These are phyloP conservation scores for Phymorhynchus buccinoides DNA, from an alignment of 1,140 invertebrate species.

Conservation along the genomic window DNA sequence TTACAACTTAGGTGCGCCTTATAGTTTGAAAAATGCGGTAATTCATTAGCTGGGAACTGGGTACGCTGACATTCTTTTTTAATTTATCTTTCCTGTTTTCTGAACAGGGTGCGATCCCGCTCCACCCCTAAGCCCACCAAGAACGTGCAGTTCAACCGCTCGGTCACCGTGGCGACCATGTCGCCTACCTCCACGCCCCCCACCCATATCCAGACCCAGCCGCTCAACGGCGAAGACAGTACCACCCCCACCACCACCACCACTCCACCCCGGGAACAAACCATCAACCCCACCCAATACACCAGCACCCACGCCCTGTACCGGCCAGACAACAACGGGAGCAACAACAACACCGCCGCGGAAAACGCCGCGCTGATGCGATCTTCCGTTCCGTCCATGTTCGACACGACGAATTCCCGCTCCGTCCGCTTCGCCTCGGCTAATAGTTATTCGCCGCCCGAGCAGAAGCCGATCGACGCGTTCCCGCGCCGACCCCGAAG, in stretches of 20 bases:
- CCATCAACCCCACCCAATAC: slow-evolving; percentile 56
- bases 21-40: background rate
- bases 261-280: background rate
- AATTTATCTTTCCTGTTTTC: background rate
- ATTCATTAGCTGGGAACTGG: too few species aligned
- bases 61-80: too few species aligned
- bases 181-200: slow-evolving; percentile 51
- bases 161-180: slow-evolving; percentile 58
- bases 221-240: slow-evolving; percentile 6
- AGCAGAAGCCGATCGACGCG: background rate
- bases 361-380: background rate
- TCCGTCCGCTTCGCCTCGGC: slow-evolving; percentile 3
- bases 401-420: slow-evolving; percentile 30
- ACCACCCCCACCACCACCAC: background rate
- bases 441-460: too few species aligned
- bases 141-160: slow-evolving; percentile 66
- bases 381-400: slow-evolving; percentile 39
- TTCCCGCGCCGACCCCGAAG: background rate
- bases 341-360: background rate
- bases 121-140: slow-evolving; percentile 51
- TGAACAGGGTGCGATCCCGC: slow-evolving; percentile 23
- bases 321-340: slow-evolving; percentile 50
- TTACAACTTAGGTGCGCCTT: too few species aligned
- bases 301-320: slow-evolving; percentile 61
- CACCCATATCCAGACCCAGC: slow-evolving; percentile 46